Base-by-base conservation (phyloP, 1,140 invertebrate genomes). In the Aphelinus atriplicis region DNA sequence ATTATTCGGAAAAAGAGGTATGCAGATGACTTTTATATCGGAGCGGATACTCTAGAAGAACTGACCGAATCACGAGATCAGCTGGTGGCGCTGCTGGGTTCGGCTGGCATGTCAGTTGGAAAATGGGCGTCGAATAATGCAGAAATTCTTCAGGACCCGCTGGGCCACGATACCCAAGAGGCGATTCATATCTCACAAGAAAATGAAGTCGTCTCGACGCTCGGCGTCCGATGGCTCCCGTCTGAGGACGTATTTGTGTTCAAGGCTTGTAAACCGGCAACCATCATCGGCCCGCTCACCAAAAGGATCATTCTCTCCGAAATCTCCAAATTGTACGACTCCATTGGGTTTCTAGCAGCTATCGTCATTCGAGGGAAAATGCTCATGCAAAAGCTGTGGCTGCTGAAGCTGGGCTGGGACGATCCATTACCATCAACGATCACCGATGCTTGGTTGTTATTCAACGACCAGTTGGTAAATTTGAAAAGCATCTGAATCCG, bases 271-370 rank as follows among this genome's bases (percentile, higher is more conserved):
- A 4, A 1, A 0, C 5, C 2, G 1, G 9, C n/a, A 1, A 10
- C 47, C 0, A 43, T 58, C 2, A 0, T 3, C 0, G 43, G 1
- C 4, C 4, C 26, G 26, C 9, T 73, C 10, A 66, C 72, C 0
- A 68, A 67, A 9, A 0, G 62, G 42, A 3, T n/a, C 1, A 56
- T 70, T 6, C 3, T 71, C 0, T 70, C 73, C 0, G 2, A 42
- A 2, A 63, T 56, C 0, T 10, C 46, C 1, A 42, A 48, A 7
- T 9, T 71, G 3, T 75, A 51, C 60, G 67, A 75, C 46, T 51
- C 67, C 0, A 10, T 56, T 0, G 73, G 73, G 1, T 75, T 58
- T 50, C 50, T 75, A 1, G 66, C 73, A 7, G 58, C 67, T 0
- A 9, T 60, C 1, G 47, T 70, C 7, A 26, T 53, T 26, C 0